These are phyloP conservation scores for Apodemia arnacis DNA, from an alignment of 2,888 invertebrate genomes.

Conservation along the genomic window DNA sequence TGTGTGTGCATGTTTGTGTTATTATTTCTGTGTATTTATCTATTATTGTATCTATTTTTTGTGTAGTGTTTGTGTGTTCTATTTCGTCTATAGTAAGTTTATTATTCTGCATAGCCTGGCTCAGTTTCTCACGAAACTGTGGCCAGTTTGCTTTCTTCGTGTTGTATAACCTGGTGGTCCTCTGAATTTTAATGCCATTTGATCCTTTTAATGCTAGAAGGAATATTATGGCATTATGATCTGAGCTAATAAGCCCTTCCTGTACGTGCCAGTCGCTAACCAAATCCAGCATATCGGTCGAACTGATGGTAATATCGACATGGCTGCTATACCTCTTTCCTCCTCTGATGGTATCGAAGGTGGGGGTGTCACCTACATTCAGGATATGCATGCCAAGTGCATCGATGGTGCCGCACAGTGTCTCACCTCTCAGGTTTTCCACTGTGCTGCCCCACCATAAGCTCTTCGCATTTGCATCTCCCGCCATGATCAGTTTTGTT, in stretches of 20 bases:
- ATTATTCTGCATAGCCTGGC: background rate
- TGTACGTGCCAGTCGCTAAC: background rate
- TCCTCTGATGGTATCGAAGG: too few relatives aligned
- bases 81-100: constrained; percentile 21
- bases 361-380: too few relatives aligned
- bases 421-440: too few relatives aligned
- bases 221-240: constrained; percentile 1
- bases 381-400: too few relatives aligned
- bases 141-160: constrained; percentile 42
- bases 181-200: background rate
- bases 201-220: background rate
- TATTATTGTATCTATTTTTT: constrained; percentile 22
- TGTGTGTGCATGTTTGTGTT: constrained; percentile 1
- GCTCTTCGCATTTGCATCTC: background rate
- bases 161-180: constrained; percentile 39
- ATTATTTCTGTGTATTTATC: constrained; percentile 16
- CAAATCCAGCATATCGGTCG: too few relatives aligned
- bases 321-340: too few relatives aligned
- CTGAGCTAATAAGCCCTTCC: background rate
- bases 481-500: background rate
- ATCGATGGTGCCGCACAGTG: too few relatives aligned
- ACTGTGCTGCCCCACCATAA: too few relatives aligned
- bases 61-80: constrained; percentile 18
- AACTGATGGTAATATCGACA: too few relatives aligned
- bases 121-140: constrained; percentile 31